Conservation (phyloP, 2,113 vertebrate species). For the Corythornis vintsioides region DNA sequence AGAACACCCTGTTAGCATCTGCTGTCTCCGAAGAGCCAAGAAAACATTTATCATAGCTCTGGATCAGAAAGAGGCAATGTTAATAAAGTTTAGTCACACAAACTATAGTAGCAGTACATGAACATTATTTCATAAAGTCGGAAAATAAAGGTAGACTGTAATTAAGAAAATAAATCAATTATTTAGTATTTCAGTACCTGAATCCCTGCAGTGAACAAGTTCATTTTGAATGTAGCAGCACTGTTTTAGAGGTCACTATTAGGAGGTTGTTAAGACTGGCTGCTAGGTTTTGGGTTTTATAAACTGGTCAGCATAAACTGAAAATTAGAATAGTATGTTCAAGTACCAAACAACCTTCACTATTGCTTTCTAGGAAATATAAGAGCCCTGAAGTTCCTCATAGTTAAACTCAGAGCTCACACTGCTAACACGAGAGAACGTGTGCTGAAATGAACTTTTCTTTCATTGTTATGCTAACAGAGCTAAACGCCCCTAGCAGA, state of each 20-base stretch:
- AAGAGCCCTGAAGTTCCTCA: background rate
- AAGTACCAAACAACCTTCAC: background rate
- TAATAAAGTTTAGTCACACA: background rate
- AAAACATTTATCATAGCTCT: constrained; percentile 99
- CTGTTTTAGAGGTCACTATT: background rate
- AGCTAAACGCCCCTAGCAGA: background rate
- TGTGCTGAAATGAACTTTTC: background rate
- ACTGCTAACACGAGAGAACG: background rate
- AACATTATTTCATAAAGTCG: background rate
- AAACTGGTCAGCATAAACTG: background rate
- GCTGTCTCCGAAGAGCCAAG: constrained; percentile 97
- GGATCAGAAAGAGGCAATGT: constrained; percentile 35
- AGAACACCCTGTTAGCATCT: constrained; percentile 95
- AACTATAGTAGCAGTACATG: background rate
- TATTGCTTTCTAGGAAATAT: background rate
- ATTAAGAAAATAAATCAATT: background rate
- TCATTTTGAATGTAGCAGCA: background rate
- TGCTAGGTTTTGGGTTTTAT: background rate
- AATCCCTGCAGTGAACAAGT: background rate
- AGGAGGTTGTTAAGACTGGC: background rate
- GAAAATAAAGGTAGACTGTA: background rate
- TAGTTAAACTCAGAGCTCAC: background rate
- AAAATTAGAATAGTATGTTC: background rate
- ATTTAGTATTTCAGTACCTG: background rate
- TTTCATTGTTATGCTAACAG: background rate